Conservation (phyloP, 2,888 invertebrate genomes). For the Apeira syringaria region DNA sequence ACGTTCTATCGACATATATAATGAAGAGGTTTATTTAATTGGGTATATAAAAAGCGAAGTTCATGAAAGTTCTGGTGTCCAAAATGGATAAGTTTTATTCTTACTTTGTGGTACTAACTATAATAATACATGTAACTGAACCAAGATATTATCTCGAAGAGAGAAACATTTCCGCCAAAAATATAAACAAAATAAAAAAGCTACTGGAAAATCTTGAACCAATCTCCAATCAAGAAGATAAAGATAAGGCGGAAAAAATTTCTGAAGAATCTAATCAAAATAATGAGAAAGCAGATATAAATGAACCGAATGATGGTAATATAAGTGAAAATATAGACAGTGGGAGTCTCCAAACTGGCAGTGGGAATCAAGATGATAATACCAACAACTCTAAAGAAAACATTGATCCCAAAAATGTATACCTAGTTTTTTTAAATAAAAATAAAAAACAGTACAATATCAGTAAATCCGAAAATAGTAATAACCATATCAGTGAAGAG, state of each 20-base stretch:
- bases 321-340: background rate
- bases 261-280: background rate
- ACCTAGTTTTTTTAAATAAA: background rate
- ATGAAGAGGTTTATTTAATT: background rate
- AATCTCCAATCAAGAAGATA: background rate
- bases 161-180: background rate
- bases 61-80: background rate
- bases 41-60: background rate
- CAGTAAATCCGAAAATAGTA: background rate
- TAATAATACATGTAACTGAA: background rate
- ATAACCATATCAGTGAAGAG: background rate
- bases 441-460: background rate
- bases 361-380: background rate
- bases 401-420: background rate
- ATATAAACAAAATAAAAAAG: background rate
- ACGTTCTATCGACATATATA: background rate
- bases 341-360: background rate
- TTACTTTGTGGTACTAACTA: background rate
- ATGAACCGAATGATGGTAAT: background rate
- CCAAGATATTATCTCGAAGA: background rate
- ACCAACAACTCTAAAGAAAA: background rate
- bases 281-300: background rate
- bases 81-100: constrained; percentile 3
- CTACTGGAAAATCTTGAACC: background rate
- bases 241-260: background rate